Percentiles rank a stretch among this genome's conserved stretches.
These are phyloP conservation scores for Tupiocoris notatus DNA, from an alignment of 2,888 invertebrate species.

Conservation along the genomic window DNA sequence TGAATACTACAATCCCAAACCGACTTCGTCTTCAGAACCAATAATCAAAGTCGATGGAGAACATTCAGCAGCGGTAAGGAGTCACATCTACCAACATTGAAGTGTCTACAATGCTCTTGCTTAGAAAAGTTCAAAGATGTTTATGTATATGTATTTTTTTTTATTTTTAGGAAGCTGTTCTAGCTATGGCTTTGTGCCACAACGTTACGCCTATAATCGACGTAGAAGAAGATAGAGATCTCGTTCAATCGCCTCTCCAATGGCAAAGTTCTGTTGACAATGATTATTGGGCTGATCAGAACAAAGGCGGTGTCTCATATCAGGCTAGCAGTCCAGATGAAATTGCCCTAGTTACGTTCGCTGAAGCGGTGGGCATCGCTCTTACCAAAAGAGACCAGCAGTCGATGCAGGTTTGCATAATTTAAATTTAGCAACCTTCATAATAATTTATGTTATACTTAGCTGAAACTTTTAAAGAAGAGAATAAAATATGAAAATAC, in stretches of 20 bases:
- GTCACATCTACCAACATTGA: too few species aligned
- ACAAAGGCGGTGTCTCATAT: constrained; percentile 55
- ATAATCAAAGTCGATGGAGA: too few species aligned
- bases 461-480: too few species aligned
- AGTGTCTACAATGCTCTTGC: too few species aligned
- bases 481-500: too few species aligned
- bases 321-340: constrained; percentile 77
- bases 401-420: constrained; percentile 58
- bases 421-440: too few species aligned
- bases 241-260: constrained; percentile 46
- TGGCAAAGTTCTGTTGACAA: constrained; percentile 62
- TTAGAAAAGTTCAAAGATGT: too few species aligned
- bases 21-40: too few species aligned
- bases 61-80: too few species aligned
- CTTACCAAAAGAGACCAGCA: constrained; percentile 61
- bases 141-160: too few species aligned
- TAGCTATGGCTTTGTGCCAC: constrained; percentile 94
- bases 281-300: constrained; percentile 53
- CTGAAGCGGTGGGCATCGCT: constrained; percentile 67
- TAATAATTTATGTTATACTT: too few species aligned
- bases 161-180: constrained; percentile 62
- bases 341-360: constrained; percentile 72
- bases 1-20: too few species aligned
- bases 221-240: constrained; percentile 50
- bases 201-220: constrained; percentile 98